Evolutionary conservation across 1,140 invertebrate species (phyloP), one percentile per base, ranked within the genome.

Genomic region (Archivesica marissinica): DNA sequence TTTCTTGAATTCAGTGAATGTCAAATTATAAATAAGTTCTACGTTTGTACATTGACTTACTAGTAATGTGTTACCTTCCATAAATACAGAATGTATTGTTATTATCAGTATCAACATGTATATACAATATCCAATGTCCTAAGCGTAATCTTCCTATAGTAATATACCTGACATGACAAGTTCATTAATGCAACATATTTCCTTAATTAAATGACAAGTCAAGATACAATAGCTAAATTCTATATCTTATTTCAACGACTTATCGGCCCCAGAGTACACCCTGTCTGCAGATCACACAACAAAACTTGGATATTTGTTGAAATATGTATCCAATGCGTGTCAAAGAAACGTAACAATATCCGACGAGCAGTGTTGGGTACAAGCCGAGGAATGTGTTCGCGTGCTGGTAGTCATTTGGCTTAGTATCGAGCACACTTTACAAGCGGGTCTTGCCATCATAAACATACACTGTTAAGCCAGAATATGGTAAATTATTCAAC

Each of bases 331-430:
- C 23, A 33, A 64, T 64, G 59, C 59, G 59, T 64, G 59, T 33
- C 33, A 64, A 35, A 20, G 17, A 6, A 64, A 17, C 33, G 59
- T 35, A 64, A 64, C 59, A 25, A 15, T 47, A 47, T 50, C 50
- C 68, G 33, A 33, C n/a, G 6, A 47, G 17, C 28, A 72, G 68
- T 72, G 17, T 72, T 28, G 41, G 39, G 41, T 72, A 50, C 30
- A 50, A 72, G 41, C 4, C 28, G 15, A 28, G 68, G 68, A 72
- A 72, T 72, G 68, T 30, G 39, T 25, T 72, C 23, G 68, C 68
- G 68, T 72, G 68, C 50, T 72, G 20, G 2, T 1, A 72, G 9
- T 28, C n/a, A 72, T 47, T 72, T 72, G 28, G 25, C 15, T 72
- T 72, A 44, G 35, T 47, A 72, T 17, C 30, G 28, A 50, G 39